These are phyloP conservation scores for Auanema sp. DNA, from an alignment of 2,888 invertebrate genomes.

Conservation along the genomic window DNA sequence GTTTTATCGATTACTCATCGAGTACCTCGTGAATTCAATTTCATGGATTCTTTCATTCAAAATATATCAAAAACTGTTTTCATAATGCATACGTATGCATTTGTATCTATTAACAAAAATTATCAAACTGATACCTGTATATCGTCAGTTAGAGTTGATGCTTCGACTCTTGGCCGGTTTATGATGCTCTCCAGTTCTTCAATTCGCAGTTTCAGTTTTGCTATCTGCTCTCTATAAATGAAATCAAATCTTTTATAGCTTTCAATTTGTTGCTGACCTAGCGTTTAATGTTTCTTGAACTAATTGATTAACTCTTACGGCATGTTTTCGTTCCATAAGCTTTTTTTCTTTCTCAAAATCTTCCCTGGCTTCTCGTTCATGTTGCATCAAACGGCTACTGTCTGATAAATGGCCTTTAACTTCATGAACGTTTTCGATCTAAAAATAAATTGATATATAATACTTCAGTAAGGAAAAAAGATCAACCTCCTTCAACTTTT, in stretches of 20 bases:
- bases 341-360: constrained; percentile 50
- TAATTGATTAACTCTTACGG: constrained; percentile 56
- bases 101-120: too few species aligned
- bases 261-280: constrained; percentile 25
- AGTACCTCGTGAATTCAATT: too few species aligned
- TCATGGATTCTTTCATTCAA: too few species aligned
- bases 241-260: neutral
- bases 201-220: constrained; percentile 34
- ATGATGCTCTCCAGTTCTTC: constrained; percentile 28
- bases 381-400: constrained; percentile 36
- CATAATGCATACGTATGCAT: too few species aligned
- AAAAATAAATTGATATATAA: constrained; percentile 13
- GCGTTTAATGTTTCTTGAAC: constrained; percentile 58
- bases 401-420: constrained; percentile 33
- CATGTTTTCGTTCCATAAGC: constrained; percentile 52
- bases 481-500: constrained; percentile 58
- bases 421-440: constrained; percentile 46
- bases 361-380: constrained; percentile 27
- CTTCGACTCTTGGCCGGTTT: constrained; percentile 20
- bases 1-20: neutral
- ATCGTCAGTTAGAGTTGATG: constrained; percentile 33
- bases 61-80: too few species aligned
- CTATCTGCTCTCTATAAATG: constrained; percentile 47
- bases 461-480: neutral
- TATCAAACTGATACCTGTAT: constrained; percentile 8